Evolutionary conservation across 2,797 vertebrate genomes (phyloP).

Genomic region (Amblyopsis hoosieri): DNA sequence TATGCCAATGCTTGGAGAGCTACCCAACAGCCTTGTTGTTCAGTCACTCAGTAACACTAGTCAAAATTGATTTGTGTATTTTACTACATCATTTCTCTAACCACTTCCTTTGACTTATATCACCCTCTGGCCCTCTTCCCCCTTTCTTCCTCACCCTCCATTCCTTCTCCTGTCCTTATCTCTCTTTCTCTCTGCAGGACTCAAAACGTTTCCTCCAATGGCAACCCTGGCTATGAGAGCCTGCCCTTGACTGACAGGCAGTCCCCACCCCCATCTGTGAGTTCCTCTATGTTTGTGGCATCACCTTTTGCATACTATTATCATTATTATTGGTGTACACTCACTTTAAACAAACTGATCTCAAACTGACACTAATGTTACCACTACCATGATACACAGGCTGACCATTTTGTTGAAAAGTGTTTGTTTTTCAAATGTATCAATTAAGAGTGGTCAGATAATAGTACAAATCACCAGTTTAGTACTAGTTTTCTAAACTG

Average conservation of each 20-base stretch:
- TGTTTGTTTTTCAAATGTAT: slow-evolving; percentile 1
- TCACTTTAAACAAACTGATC: slow-evolving; percentile 18
- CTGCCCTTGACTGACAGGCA: slow-evolving; percentile 85
- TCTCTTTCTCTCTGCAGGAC: slow-evolving; percentile 85
- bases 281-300: slow-evolving; percentile 81
- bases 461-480: not conserved
- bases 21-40: slow-evolving; percentile 28
- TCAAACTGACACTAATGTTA: slow-evolving; percentile 28
- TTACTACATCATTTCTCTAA: slow-evolving; percentile 70
- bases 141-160: slow-evolving; percentile 57
- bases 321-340: slow-evolving; percentile 42
- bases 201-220: slow-evolving; percentile 97
- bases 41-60: slow-evolving; percentile 38
- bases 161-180: slow-evolving; percentile 64
- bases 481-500: too few relatives aligned
- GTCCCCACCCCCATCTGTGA: slow-evolving; percentile 88
- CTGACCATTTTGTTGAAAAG: slow-evolving; percentile 11
- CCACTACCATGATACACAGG: slow-evolving; percentile 7
- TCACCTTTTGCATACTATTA: slow-evolving; percentile 70
- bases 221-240: slow-evolving; percentile 96
- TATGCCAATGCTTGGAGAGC: slow-evolving; percentile 5
- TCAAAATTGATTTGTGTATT: slow-evolving; percentile 48
- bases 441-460: not conserved
- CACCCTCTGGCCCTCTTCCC: slow-evolving; percentile 48
- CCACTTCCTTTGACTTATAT: slow-evolving; percentile 68